A percentile compares a stretch with the other conserved stretches of the same genome.
Conservation (phyloP, 2,797 vertebrate species). For the Tragopan temminckii region DNA sequence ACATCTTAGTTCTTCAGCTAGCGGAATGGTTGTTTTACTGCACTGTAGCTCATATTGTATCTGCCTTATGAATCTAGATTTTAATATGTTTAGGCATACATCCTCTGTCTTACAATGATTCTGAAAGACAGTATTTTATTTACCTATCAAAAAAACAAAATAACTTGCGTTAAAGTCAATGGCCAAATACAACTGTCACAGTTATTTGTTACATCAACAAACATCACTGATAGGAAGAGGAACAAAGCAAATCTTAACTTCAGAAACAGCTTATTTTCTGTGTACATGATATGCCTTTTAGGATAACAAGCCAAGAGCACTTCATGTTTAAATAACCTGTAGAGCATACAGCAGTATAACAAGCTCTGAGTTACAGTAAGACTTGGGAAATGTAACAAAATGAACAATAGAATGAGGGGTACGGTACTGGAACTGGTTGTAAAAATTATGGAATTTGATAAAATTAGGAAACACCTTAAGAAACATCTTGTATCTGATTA, state of each 20-base stretch:
- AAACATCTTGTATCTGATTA: conserved; percentile 14
- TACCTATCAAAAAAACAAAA: background rate
- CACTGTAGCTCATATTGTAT: background rate
- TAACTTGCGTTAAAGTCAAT: background rate
- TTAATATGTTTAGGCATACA: background rate
- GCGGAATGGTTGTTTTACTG: background rate
- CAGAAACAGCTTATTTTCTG: conserved; percentile 14
- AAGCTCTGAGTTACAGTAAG: conserved; percentile 3
- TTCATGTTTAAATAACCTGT: background rate
- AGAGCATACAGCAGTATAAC: background rate
- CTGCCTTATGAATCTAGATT: background rate
- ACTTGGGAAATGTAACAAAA: conserved; percentile 55
- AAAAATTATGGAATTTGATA: conserved; percentile 28
- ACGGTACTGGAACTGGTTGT: conserved; percentile 5
- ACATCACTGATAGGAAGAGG: background rate
- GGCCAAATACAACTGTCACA: background rate
- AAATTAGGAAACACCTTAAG: conserved; percentile 14
- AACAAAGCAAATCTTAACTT: conserved; percentile 12
- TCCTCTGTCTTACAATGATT: background rate
- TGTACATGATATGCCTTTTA: background rate
- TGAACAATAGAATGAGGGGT: conserved; percentile 12
- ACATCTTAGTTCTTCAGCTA: background rate
- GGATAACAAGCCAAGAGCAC: background rate
- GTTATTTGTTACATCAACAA: background rate
- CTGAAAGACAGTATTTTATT: background rate